These are phyloP conservation scores for Philypnodon macrostomus DNA, from an alignment of 2,797 vertebrate genomes.

Conservation along the genomic window DNA sequence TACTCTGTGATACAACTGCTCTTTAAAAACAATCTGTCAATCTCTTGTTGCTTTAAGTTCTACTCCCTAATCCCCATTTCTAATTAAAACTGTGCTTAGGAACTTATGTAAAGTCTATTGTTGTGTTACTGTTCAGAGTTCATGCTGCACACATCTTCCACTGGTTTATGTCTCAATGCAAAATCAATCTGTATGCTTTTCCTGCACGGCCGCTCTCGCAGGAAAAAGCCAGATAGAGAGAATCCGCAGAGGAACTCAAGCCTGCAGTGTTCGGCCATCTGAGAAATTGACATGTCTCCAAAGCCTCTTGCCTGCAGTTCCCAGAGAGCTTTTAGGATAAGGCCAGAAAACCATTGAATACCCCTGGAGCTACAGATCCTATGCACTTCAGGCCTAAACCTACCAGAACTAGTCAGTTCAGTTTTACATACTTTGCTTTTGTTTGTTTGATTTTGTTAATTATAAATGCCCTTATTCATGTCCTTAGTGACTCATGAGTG, in stretches of 20 bases:
- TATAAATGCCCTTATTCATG: conserved; percentile 2
- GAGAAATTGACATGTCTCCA: conserved; percentile 71
- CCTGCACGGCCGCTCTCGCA: conserved; percentile 9
- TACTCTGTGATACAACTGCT: no score
- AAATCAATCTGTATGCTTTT: conserved; percentile 23
- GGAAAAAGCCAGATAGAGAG: conserved; percentile 14
- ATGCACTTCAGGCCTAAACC: background rate
- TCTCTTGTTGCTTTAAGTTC: conserved; percentile 44
- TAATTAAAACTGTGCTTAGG: conserved; percentile 72
- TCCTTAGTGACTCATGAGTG: conserved; percentile 20
- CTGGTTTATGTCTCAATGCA: conserved; percentile 21
- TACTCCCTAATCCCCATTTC: conserved; percentile 71
- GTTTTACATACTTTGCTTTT: no score
- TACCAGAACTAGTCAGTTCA: no score
- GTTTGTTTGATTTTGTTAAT: background rate
- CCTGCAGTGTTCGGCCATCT: conserved; percentile 65
- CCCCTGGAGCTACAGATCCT: background rate
- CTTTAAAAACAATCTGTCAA: no score
- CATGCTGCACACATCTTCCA: conserved; percentile 27
- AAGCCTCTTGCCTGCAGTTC: conserved; percentile 40
- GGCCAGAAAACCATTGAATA: conserved; percentile 2
- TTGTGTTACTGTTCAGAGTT: conserved; percentile 28
- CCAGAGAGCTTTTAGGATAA: conserved; percentile 36
- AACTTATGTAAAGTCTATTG: conserved; percentile 64
- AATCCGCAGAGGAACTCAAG: conserved; percentile 61